Evolutionary conservation across 2,888 invertebrate species (phyloP), one percentile per base, ranked within the genome.

Genomic region (Meiosimyza platycephala): DNA sequence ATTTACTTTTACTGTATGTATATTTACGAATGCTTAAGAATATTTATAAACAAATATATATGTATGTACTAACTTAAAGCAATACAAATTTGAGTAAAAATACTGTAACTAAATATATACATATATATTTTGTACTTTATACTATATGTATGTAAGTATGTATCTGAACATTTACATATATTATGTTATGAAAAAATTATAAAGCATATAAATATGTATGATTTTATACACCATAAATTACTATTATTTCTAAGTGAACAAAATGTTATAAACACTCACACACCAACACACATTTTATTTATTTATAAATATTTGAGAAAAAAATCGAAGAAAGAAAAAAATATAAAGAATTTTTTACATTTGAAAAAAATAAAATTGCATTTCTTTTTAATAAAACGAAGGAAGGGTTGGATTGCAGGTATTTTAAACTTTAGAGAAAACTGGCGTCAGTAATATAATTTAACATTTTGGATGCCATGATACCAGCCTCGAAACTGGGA

Each of bases 321-420:
- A 22, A 71, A 64, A 71, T 55, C 48, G 50, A 71, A 51, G 59
- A 71, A 55, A 62, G 64, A 62, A 66, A 74, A n/a, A 75, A 76
- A 76, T 76, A 74, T 74, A 74, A 74, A 75, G 72, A 71, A 75
- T 69, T 75, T 75, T 72, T 60, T 65, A 48, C 59, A 62, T 55
- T 13, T 15, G 2, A 63, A 74, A 63, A 71, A 72, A 62, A 28
- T 4, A 28, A 28, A 28, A 28, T 40, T 3, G 9, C 9, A 9
- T 40, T 40, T 40, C 40, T 40, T 40, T 40, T 40, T 5, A 40
- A 40, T 9, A 40, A 9, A 1, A 40, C 28, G 28, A 22, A 2
- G 1, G 28, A 4, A 22, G 2, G 3, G 4, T 28, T 28, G 28
- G 28, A 28, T 28, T 2, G 22, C 22, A 22, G 22, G 22, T 2